Evolutionary conservation across 2,797 vertebrate genomes (phyloP).

Genomic region (Neosilurus mollespiculum): DNA sequence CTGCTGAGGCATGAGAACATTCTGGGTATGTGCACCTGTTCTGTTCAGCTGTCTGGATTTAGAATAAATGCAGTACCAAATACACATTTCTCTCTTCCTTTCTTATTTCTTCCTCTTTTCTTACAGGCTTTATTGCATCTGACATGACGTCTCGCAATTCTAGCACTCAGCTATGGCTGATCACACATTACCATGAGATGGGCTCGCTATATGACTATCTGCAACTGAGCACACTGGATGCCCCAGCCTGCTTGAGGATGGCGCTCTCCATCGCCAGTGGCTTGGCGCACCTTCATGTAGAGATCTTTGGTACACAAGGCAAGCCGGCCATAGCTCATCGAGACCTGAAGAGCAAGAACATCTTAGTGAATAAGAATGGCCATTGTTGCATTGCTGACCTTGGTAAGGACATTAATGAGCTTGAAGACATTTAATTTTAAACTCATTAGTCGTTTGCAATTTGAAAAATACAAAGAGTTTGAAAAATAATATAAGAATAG

Average conservation of each 20-base stretch:
- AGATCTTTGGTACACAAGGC: constrained; percentile 97
- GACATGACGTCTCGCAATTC: constrained; percentile 99
- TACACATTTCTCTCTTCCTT: no score
- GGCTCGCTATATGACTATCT: constrained; percentile 95
- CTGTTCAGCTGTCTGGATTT: not conserved
- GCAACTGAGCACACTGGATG: constrained; percentile 91
- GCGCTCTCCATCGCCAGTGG: constrained; percentile 93
- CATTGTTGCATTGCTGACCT: constrained; percentile 98
- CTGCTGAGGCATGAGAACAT: constrained; percentile 96
- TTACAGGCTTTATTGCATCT: constrained; percentile 90
- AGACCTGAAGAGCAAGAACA: constrained; percentile 98
- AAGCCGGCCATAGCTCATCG: constrained; percentile 95
- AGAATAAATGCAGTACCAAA: not conserved
- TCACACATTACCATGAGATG: constrained; percentile 97
- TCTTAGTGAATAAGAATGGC: constrained; percentile 94
- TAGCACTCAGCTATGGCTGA: constrained; percentile 95
- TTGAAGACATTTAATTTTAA: not conserved
- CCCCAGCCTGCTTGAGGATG: constrained; percentile 87
- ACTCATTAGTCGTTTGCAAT: not conserved
- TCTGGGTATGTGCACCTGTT: constrained; percentile 75
- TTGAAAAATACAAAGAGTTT: not conserved
- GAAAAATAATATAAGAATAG: not conserved
- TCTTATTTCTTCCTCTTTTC: not conserved
- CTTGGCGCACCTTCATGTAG: constrained; percentile 92
- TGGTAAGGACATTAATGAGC: constrained; percentile 71